Percentiles rank a stretch among this genome's conserved stretches.
Conservation (phyloP, 1,140 invertebrate species). For the Drosophila biarmipes region DNA sequence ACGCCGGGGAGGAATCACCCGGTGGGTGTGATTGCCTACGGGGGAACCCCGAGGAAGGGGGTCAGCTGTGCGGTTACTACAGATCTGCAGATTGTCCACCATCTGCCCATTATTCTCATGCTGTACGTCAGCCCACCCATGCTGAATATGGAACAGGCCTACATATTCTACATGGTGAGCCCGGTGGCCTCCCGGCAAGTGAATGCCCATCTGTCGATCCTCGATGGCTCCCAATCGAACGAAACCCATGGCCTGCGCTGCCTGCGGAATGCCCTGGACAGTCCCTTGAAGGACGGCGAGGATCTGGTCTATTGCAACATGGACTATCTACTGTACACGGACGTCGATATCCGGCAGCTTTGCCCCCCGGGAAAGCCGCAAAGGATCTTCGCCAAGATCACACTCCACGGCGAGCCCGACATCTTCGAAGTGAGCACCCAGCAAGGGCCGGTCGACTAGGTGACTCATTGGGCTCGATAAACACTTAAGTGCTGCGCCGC, state of each 20-base stretch:
- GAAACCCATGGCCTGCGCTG: not conserved
- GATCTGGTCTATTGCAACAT: conserved; percentile 18
- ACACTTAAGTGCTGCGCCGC: conserved; percentile 30
- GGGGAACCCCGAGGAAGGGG: not conserved
- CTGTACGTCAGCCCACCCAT: not conserved
- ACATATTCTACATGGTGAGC: conserved; percentile 9
- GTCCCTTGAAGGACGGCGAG: not conserved
- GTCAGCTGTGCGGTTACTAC: not conserved
- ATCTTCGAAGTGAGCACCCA: conserved; percentile 13
- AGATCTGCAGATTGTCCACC: conserved; percentile 2
- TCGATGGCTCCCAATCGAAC: not conserved
- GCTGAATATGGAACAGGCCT: not conserved
- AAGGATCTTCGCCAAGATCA: conserved; percentile 30
- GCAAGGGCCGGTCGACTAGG: not conserved
- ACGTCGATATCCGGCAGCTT: conserved; percentile 27
- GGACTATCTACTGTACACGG: conserved; percentile 43
- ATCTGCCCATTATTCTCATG: conserved; percentile 9
- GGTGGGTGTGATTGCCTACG: conserved; percentile 4
- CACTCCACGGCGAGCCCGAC: conserved; percentile 34
- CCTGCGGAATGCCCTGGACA: not conserved
- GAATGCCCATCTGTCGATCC: not conserved
- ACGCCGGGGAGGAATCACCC: conserved; percentile 3
- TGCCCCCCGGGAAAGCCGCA: conserved; percentile 1
- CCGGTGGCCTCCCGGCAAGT: not conserved
- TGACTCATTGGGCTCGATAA: conserved; percentile 56